phyloP scores from a whole-genome alignment of 2,113 vertebrate genomes.

The Drymodes brunneopygia region DNA sequence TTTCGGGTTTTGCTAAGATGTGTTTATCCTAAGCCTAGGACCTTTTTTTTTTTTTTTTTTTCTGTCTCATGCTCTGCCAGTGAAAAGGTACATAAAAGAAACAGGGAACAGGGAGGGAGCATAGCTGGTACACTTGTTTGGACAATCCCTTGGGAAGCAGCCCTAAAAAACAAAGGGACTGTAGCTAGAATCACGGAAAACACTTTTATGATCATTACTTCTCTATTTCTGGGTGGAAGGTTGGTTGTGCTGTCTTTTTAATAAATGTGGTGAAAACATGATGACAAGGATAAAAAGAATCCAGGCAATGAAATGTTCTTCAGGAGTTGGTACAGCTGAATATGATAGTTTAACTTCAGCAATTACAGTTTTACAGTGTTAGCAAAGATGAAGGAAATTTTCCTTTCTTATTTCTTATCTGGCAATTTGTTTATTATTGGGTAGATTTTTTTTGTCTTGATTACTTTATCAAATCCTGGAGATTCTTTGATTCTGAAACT shows the following conservation, averaged over 20 bases:
- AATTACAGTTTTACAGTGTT: not conserved
- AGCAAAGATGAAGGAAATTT: not conserved
- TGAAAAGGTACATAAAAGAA: not conserved
- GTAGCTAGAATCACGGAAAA: not conserved
- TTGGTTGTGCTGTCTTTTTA: not conserved
- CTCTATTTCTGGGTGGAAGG: not conserved
- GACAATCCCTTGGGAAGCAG: not conserved
- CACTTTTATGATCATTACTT: not conserved
- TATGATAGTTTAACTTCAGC: not conserved
- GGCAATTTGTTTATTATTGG: not conserved
- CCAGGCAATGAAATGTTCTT: not conserved
- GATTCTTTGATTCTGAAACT: not conserved
- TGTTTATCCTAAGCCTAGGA: not conserved
- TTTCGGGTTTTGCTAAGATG: not conserved
- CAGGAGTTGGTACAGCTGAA: not conserved
- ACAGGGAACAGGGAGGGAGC: not conserved
- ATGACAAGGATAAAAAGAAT: not conserved
- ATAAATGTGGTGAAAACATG: not conserved
- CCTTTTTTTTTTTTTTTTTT: too few relatives aligned
- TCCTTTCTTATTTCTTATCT: not conserved
- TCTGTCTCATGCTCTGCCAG: not conserved
- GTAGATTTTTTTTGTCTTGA: not conserved
- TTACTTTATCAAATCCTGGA: not conserved
- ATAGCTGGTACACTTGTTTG: not conserved
- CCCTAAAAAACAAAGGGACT: rapidly evolving